Evolutionary conservation across 2,888 invertebrate species (phyloP).

Genomic region (Frankliniella intonsa): DNA sequence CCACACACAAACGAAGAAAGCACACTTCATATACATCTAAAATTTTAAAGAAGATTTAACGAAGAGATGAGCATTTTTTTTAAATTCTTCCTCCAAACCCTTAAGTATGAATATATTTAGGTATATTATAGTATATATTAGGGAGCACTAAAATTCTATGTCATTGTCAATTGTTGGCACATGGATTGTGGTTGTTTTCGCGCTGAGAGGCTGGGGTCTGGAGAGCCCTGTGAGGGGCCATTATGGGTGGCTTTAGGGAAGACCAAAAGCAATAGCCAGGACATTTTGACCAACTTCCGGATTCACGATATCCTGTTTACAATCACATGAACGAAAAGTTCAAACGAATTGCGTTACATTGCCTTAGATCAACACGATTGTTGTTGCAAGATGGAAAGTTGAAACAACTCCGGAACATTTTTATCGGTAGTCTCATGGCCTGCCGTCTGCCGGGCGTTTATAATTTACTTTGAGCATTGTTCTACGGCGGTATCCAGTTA

Average conservation of each 20-base stretch:
- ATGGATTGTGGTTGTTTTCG: conserved; percentile 18
- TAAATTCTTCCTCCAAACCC: conserved; percentile 19
- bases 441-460: neutral
- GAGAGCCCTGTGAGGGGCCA: neutral
- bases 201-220: conserved; percentile 15
- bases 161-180: conserved; percentile 26
- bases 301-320: too few relatives aligned
- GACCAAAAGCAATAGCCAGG: neutral
- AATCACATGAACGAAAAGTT: too few relatives aligned
- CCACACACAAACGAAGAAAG: conserved; percentile 22
- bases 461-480: conserved; percentile 5
- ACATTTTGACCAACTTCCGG: neutral
- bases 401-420: too few relatives aligned
- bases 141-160: conserved; percentile 25
- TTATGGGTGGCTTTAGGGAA: neutral
- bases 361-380: too few relatives aligned
- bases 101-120: conserved; percentile 23
- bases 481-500: neutral
- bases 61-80: conserved; percentile 23
- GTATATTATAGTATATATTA: conserved; percentile 25
- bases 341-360: too few relatives aligned
- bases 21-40: conserved; percentile 24
- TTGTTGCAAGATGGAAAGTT: too few relatives aligned
- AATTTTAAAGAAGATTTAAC: conserved; percentile 23
- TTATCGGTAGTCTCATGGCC: neutral